Evolutionary conservation across 1,140 invertebrate species (phyloP).

Genomic region (Grapholita molesta): DNA sequence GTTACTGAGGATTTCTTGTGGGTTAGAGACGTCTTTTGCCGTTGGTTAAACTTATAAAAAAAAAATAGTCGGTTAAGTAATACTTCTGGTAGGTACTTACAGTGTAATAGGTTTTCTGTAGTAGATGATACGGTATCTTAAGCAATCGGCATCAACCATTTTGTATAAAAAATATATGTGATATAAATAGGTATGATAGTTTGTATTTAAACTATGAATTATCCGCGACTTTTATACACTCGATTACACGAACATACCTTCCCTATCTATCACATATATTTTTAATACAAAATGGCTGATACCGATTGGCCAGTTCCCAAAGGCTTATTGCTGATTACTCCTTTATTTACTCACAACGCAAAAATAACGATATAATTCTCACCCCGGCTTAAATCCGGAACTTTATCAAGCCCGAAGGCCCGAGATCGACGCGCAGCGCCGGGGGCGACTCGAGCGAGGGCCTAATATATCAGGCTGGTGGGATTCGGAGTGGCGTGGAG

Average conservation of each 20-base stretch:
- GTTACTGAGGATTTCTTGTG: too few species aligned
- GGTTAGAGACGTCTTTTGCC: too few species aligned
- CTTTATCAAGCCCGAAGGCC: constrained; percentile 17
- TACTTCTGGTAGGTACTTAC: too few species aligned
- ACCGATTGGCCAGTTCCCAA: not conserved
- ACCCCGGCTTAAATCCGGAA: not conserved
- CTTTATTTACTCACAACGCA: not conserved
- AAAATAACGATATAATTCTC: constrained; percentile 11
- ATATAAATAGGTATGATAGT: too few species aligned
- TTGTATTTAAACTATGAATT: too few species aligned
- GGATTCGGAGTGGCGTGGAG: constrained; percentile 30
- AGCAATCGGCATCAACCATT: not conserved
- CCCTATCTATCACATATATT: not conserved
- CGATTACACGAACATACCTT: too few species aligned
- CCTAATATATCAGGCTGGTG: constrained; percentile 64
- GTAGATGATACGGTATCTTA: too few species aligned
- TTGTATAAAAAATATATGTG: not conserved
- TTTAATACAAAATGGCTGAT: not conserved
- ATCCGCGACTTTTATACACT: too few species aligned
- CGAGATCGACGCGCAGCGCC: constrained; percentile 45
- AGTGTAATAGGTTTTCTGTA: too few species aligned
- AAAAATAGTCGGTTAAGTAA: too few species aligned
- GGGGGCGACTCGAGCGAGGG: constrained; percentile 56
- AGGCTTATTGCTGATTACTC: not conserved
- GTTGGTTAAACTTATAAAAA: too few species aligned